phyloP scores from a whole-genome alignment of 2,888 invertebrate species.

The Cerastis leucographa region DNA sequence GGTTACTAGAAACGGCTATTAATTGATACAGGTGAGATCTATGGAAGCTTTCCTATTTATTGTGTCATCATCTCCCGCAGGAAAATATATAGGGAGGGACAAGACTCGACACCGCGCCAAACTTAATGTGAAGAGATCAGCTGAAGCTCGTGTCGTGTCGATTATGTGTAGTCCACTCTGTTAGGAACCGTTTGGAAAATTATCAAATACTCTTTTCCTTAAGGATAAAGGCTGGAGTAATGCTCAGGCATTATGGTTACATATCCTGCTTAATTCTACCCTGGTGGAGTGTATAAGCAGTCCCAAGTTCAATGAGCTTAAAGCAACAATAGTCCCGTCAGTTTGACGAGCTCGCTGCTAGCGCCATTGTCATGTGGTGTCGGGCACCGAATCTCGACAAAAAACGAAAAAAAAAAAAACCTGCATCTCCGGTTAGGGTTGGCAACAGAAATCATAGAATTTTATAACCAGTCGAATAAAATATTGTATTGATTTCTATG shows the following conservation, averaged over 20 bases:
- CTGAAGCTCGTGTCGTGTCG: neutral
- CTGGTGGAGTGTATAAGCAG: constrained; percentile 22
- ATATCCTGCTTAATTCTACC: neutral
- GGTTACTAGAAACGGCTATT: neutral
- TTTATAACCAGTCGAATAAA: constrained; percentile 1
- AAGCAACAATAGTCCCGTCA: constrained; percentile 65
- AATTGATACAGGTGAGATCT: neutral
- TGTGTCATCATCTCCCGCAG: neutral
- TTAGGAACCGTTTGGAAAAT: neutral
- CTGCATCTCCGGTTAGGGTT: constrained; percentile 49
- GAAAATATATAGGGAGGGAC: neutral
- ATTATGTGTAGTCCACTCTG: neutral
- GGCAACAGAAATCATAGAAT: constrained; percentile 36
- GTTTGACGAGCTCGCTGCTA: constrained; percentile 62
- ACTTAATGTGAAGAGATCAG: neutral
- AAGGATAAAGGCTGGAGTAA: neutral
- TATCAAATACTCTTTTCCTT: neutral
- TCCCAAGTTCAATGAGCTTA: constrained; percentile 58
- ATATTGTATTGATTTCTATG: neutral
- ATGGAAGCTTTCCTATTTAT: neutral
- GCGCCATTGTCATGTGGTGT: constrained; percentile 83
- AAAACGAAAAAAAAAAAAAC: constrained; percentile 74
- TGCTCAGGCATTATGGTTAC: neutral
- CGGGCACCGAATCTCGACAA: constrained; percentile 73
- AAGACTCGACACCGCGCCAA: neutral